These are phyloP conservation scores for Vultur gryphus DNA, from an alignment of 2,797 vertebrate genomes.

Conservation along the genomic window DNA sequence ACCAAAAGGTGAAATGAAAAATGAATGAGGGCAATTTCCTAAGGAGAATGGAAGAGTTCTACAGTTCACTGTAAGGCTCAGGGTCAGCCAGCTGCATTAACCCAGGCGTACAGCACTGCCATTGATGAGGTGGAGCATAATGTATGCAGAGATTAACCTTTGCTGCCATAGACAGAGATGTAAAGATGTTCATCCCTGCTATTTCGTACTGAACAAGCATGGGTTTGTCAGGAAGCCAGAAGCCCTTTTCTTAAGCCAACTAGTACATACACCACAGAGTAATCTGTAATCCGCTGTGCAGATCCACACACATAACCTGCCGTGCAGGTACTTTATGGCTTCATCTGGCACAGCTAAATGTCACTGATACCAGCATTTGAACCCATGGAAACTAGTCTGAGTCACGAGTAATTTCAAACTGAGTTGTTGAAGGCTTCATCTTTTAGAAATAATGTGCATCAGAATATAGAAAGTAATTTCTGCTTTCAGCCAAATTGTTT, in stretches of 20 bases:
- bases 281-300: not conserved
- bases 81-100: not conserved
- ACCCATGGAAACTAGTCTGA: not conserved
- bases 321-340: not conserved
- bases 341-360: not conserved
- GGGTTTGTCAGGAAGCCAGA: not conserved
- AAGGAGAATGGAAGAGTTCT: not conserved
- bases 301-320: not conserved
- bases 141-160: not conserved
- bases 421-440: not conserved
- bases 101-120: not conserved
- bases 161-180: not conserved
- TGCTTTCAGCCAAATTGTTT: slow-evolving; percentile 17
- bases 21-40: slow-evolving; percentile 62
- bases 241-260: not conserved
- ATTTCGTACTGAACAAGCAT: not conserved
- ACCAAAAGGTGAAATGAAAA: slow-evolving; percentile 68
- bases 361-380: not conserved
- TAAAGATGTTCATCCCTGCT: not conserved
- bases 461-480: not conserved
- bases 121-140: not conserved
- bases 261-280: not conserved
- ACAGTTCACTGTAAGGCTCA: not conserved
- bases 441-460: not conserved
- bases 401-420: not conserved